phyloP scores from a whole-genome alignment of 92 coral and sea anemone genomes.

The Isaurus tuberculatus region DNA sequence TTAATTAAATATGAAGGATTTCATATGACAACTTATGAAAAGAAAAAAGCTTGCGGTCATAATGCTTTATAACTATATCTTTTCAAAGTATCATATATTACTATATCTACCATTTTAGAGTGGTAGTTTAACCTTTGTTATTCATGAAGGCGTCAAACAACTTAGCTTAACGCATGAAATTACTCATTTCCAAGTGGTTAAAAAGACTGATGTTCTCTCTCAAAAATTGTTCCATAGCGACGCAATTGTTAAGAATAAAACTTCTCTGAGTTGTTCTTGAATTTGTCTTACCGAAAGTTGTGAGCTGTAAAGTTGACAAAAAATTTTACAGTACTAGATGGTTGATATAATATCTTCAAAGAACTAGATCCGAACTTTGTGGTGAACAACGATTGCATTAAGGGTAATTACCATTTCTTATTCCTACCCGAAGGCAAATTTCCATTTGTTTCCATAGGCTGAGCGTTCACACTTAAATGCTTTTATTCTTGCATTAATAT shows the following conservation, averaged over 20 bases:
- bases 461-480: slow-evolving; percentile 39
- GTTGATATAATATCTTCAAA: slow-evolving; percentile 3
- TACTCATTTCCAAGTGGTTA: not conserved
- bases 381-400: slow-evolving; percentile 10
- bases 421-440: slow-evolving; percentile 42
- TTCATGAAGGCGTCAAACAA: slow-evolving; percentile 4
- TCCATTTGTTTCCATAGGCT: slow-evolving; percentile 1
- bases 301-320: not conserved
- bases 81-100: slow-evolving; percentile 13
- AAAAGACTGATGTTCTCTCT: not conserved
- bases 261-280: slow-evolving; percentile 1
- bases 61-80: not conserved
- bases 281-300: not conserved
- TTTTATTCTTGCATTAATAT: slow-evolving; percentile 17
- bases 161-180: not conserved
- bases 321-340: not conserved
- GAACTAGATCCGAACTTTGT: slow-evolving; percentile 17
- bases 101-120: slow-evolving; percentile 13
- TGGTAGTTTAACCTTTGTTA: slow-evolving; percentile 6
- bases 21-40: slow-evolving; percentile 7
- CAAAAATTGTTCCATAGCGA: not conserved
- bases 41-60: slow-evolving; percentile 25
- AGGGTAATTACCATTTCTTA: not conserved
- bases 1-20: slow-evolving; percentile 30
- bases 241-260: not conserved